These are phyloP conservation scores for Pegoplata infirma DNA, from an alignment of 2,888 invertebrate genomes.

Conservation along the genomic window DNA sequence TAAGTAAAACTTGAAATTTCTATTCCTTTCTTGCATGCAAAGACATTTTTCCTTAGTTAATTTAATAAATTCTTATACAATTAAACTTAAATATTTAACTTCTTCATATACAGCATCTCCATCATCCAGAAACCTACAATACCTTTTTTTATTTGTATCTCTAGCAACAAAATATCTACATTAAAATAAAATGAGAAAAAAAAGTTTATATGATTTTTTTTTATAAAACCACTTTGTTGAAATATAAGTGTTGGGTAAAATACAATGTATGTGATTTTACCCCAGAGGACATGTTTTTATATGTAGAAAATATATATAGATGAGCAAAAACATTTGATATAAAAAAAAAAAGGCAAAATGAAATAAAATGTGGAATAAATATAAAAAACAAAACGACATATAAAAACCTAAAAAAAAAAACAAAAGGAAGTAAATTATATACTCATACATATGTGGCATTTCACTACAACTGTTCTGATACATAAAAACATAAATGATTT, in stretches of 20 bases:
- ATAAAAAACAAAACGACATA: neutral
- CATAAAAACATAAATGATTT: no score
- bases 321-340: conserved; percentile 21
- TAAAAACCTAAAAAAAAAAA: neutral
- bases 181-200: neutral
- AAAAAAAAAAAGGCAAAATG: neutral
- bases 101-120: neutral
- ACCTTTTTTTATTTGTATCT: neutral
- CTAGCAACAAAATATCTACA: no score
- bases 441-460: neutral
- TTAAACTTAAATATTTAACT: conserved; percentile 4
- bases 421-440: neutral
- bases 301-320: conserved; percentile 2
- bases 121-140: neutral
- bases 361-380: conserved; percentile 2
- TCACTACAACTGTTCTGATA: no score
- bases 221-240: neutral
- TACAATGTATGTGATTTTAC: conserved; percentile 31
- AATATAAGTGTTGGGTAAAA: conserved; percentile 27
- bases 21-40: no score
- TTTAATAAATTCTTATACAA: neutral
- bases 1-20: no score
- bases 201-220: neutral
- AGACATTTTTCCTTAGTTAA: neutral
- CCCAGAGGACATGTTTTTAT: conserved; percentile 36